phyloP scores from a whole-genome alignment of 2,797 vertebrate species.

The Novumbra hubbsi region DNA sequence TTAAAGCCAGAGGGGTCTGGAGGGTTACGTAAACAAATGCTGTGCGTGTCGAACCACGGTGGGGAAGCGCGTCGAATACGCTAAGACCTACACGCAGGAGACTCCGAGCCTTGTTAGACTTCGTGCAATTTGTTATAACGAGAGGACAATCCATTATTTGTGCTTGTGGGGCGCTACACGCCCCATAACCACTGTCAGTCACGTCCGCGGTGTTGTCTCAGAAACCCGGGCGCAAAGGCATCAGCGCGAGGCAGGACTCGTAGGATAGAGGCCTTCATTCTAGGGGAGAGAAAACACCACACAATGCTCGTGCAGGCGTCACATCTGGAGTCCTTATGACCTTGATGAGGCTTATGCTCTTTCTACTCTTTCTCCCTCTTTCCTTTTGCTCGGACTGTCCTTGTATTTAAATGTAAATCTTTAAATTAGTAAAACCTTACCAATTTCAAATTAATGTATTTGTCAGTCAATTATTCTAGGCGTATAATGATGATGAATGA shows the following conservation, averaged over 20 bases:
- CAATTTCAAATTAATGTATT: neutral
- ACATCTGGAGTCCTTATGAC: conserved; percentile 73
- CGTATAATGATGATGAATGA: neutral
- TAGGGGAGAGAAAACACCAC: conserved; percentile 46
- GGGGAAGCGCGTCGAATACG: conserved; percentile 78
- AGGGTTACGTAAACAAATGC: conserved; percentile 94
- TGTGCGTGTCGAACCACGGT: conserved; percentile 89
- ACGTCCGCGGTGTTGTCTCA: conserved; percentile 31
- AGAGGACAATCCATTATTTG: conserved; percentile 64
- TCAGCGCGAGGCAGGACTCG: conserved; percentile 26
- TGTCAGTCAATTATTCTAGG: neutral
- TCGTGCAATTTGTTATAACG: conserved; percentile 81
- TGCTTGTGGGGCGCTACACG: conserved; percentile 28
- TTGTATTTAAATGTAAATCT: conserved; percentile 27
- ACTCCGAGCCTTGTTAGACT: conserved; percentile 81
- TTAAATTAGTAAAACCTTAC: neutral
- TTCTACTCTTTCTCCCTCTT: neutral
- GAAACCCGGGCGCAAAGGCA: conserved; percentile 12
- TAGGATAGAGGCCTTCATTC: conserved; percentile 48
- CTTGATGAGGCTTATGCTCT: conserved; percentile 39
- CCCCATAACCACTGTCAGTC: conserved; percentile 64
- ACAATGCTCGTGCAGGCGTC: conserved; percentile 19
- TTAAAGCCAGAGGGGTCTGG: conserved; percentile 81
- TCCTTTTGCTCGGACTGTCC: conserved; percentile 14
- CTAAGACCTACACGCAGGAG: conserved; percentile 64